Base-by-base conservation (phyloP, 30 jellyfish, hydroid and myxozoan genomes). In the Cassiopea andromeda region DNA sequence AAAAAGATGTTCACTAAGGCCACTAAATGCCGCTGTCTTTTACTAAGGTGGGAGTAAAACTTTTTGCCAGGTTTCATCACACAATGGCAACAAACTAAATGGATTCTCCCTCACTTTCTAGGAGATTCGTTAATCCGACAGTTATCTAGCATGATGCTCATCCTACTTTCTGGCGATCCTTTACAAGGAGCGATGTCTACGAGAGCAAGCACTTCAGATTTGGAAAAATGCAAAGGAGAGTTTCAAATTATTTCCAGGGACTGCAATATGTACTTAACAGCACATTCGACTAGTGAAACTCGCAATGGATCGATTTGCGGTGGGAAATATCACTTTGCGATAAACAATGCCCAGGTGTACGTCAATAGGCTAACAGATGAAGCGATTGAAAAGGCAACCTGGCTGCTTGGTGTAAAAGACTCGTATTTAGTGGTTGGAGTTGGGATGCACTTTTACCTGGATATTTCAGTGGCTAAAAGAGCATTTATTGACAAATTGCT, bases 81-180 rank as follows among this genome's bases (percentile, higher is more conserved):
- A 27, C 38, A 27, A 27, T 27, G 38, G 38, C 38, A 27, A 27
- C 38, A 27, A 27, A 27, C 38, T 27, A 27, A 27, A 27, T 27
- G 38, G 38, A 18, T 18, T 70, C 16, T 70, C 19, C 12, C 64
- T 54, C 7, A 54, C 7, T 54, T 64, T 71, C 16, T 82, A 95
- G 99, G 99, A 1, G 99, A 95, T 48, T 95, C 99, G 1, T 83
- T 95, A 67, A 73, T 95, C 45, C 97, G 99, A 3, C 99, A 95
- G 59, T n/a, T 95, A 46, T 85, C 81, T 3, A 73, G 97, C 9
- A 64, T 76, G 75, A 66, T 81, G 84, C 85, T 90, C 44, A 83
- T 95, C 1, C 67, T 87, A 48, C 71, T 95, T 27, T 78, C 99
- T 5, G 95, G 92, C 2, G 94, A 95, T 73, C 82, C 82, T 58